Percentiles rank a stretch among this genome's conserved stretches.
phyloP scores from a whole-genome alignment of 92 coral and sea anemone genomes.

The Phymanthus crucifer region DNA sequence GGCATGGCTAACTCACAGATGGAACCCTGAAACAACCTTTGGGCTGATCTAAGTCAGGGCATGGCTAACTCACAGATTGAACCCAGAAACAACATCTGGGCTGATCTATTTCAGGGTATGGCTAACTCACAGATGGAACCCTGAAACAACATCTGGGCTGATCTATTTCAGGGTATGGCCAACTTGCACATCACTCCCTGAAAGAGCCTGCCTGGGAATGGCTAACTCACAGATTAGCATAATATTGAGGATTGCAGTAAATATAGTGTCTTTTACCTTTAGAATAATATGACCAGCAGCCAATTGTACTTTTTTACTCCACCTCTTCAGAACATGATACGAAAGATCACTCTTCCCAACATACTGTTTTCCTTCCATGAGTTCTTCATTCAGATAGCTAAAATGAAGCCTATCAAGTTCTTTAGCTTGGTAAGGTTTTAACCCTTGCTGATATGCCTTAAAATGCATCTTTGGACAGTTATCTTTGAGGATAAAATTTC shows the following conservation, averaged over 20 bases:
- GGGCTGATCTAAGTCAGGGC: too few relatives aligned
- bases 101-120: too few relatives aligned
- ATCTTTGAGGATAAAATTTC: conserved; percentile 62
- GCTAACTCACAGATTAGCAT: neutral
- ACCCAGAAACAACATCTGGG: too few relatives aligned
- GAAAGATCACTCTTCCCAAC: conserved; percentile 39
- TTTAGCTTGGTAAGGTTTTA: conserved; percentile 50
- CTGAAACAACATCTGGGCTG: too few relatives aligned
- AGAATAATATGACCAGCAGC: conserved; percentile 51
- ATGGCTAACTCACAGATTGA: too few relatives aligned
- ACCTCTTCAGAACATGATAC: conserved; percentile 51
- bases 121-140: too few relatives aligned
- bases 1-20: too few relatives aligned
- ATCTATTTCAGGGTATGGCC: too few relatives aligned
- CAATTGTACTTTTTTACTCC: conserved; percentile 76
- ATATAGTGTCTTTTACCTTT: conserved; percentile 33
- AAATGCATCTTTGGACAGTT: conserved; percentile 72
- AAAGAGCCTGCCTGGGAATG: too few relatives aligned
- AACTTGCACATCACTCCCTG: too few relatives aligned
- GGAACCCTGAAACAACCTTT: too few relatives aligned
- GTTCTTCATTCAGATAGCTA: conserved; percentile 31
- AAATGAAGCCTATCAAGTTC: conserved; percentile 47
- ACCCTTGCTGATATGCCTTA: conserved; percentile 57
- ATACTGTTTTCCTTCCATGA: conserved; percentile 42
- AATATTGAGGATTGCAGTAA: too few relatives aligned